Evolutionary conservation across 2,888 invertebrate genomes (phyloP), one percentile per base, ranked within the genome.

Genomic region (Drosophila kuntzei): DNA sequence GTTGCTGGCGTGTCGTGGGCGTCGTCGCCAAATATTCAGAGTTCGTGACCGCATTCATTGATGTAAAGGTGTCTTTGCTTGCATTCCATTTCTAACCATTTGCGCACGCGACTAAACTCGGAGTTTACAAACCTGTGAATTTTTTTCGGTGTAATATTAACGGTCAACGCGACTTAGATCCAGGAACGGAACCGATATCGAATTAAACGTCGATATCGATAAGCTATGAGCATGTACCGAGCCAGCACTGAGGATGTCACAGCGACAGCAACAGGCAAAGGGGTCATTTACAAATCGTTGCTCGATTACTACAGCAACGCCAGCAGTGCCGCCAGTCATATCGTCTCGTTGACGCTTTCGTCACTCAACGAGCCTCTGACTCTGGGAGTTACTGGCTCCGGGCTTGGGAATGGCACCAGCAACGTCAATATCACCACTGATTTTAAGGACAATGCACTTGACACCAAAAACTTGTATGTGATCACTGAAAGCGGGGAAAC

Each of bases 291-390:
- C 32, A 51, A 58, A 50, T 77, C 75, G 1, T 51, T 84, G 37
- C 65, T 84, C 7, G 86, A 79, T 18, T 84, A 79, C 34, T 87
- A 79, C 18, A 71, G 77, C 25, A 76, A 85, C 11, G 75, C 62
- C 5, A 68, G 72, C 4, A 74, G 60, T 8, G 85, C 86, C 2
- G 80, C 82, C 12, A 71, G 75, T 5, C 88, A 87, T 43, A 79
- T 83, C 2, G 57, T 87, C 22, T 83, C 89, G 12, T 54, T 87
- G 22, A 80, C 80, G 9, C 41, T 84, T 22, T 29, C 47, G 11
- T 58, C 71, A n/a, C 37, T 55, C 8, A 86, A 88, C 49, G 72
- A 61, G 3, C 65, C 75, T n/a, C 46, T 41, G 22, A n/a, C 44
- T 7, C 57, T 49, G 9, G 18, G 32, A 9, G 18, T 7, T 5